Conservation (phyloP, 1,140 invertebrate genomes). For the Liolophura sinensis region DNA sequence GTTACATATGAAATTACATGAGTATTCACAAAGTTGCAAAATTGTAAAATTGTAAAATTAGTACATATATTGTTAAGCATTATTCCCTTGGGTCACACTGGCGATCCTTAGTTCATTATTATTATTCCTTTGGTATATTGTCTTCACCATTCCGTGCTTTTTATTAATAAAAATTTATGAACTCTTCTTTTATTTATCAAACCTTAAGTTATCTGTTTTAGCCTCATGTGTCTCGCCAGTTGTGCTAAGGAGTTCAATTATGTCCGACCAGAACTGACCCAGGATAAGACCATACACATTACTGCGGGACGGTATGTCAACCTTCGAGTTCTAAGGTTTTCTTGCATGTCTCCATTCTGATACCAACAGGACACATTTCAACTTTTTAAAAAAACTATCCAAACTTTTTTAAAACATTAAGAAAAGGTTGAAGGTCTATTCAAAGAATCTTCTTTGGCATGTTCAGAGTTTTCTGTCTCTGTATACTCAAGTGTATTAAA, state of each 20-base stretch:
- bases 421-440: neutral
- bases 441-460: too few species aligned
- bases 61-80: too few species aligned
- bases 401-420: too few species aligned
- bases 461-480: neutral
- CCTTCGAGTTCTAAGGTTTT: neutral
- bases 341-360: neutral
- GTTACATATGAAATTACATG: too few species aligned
- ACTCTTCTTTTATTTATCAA: slow-evolving; percentile 15
- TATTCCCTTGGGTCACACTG: too few species aligned
- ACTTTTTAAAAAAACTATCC: too few species aligned
- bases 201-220: slow-evolving; percentile 54
- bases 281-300: slow-evolving; percentile 68
- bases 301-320: slow-evolving; percentile 64
- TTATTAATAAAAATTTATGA: too few species aligned
- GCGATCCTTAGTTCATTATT: too few species aligned
- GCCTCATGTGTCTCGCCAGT: slow-evolving; percentile 73
- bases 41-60: too few species aligned
- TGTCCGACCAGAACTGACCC: slow-evolving; percentile 68
- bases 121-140: too few species aligned
- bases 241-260: slow-evolving; percentile 75
- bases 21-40: too few species aligned
- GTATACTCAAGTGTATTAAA: neutral
- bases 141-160: too few species aligned
- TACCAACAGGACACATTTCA: neutral